Evolutionary conservation across 2,113 vertebrate genomes (phyloP).

Genomic region (Festucalex cinctus): DNA sequence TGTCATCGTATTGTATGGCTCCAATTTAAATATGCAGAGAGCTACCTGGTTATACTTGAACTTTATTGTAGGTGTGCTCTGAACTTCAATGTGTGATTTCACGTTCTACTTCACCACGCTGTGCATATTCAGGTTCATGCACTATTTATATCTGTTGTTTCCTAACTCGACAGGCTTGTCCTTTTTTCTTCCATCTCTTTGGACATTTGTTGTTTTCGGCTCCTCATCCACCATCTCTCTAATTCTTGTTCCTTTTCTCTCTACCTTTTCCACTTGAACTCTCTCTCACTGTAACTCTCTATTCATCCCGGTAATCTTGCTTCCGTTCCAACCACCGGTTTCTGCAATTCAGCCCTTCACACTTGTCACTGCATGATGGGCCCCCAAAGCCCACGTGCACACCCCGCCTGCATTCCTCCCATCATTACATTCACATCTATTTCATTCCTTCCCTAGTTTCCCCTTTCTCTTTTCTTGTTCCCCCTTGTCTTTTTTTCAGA

Average conservation of each 20-base stretch:
- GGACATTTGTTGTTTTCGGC: neutral
- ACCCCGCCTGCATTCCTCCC: neutral
- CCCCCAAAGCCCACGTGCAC: neutral
- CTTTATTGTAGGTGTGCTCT: neutral
- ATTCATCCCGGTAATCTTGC: neutral
- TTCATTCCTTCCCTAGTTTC: slow-evolving; percentile 8
- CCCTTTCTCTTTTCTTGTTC: neutral
- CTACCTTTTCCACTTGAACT: neutral
- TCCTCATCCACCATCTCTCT: neutral
- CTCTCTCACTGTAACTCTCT: neutral
- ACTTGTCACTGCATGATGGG: neutral
- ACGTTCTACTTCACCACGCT: slow-evolving; percentile 5
- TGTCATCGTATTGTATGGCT: neutral
- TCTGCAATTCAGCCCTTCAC: slow-evolving; percentile 7
- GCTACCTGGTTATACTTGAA: neutral
- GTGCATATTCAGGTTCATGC: slow-evolving; percentile 9
- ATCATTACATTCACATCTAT: slow-evolving; percentile 28
- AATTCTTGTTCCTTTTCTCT: neutral
- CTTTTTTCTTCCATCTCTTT: slow-evolving; percentile 1
- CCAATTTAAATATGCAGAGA: neutral
- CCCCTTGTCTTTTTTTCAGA: slow-evolving; percentile 37
- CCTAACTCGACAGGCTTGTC: neutral
- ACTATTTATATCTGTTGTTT: slow-evolving; percentile 14
- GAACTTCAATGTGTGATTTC: slow-evolving; percentile 5
- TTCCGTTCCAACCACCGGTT: slow-evolving; percentile 5